These are phyloP conservation scores for Charina bottae DNA, from an alignment of 2,113 vertebrate genomes.

Conservation along the genomic window DNA sequence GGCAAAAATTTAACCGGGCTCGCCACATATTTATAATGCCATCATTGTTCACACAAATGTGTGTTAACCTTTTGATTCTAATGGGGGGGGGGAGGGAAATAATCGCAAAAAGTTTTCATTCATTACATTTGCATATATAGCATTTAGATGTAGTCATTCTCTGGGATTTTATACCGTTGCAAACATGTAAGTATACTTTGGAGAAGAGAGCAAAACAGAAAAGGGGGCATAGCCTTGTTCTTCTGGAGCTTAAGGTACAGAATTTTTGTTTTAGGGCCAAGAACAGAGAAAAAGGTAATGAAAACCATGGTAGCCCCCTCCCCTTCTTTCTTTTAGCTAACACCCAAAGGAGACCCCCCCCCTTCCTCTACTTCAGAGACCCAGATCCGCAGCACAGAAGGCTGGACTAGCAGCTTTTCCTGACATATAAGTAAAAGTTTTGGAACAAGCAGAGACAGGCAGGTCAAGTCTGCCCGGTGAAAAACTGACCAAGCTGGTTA, in stretches of 20 bases:
- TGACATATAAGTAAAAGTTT: neutral
- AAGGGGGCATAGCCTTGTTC: neutral
- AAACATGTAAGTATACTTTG: neutral
- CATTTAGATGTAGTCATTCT: neutral
- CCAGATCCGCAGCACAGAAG: neutral
- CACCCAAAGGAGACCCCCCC: no score
- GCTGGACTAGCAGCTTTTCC: neutral
- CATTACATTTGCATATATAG: neutral
- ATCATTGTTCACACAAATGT: neutral
- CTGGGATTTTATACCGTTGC: neutral
- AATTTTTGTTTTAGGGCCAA: neutral
- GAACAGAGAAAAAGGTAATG: neutral
- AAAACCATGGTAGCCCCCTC: neutral
- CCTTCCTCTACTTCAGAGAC: neutral
- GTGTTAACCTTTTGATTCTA: neutral
- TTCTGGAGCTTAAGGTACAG: neutral
- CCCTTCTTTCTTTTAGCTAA: neutral
- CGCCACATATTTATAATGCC: neutral
- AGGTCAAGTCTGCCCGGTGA: neutral
- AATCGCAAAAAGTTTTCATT: neutral
- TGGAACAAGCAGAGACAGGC: slow-evolving; percentile 3
- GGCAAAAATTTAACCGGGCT: neutral
- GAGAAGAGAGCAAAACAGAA: neutral
- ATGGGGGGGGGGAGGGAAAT: neutral
- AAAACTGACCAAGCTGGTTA: slow-evolving; percentile 8